Evolutionary conservation across 2,888 invertebrate genomes (phyloP), one percentile per base, ranked within the genome.

Genomic region (Pantelozetes paolii): DNA sequence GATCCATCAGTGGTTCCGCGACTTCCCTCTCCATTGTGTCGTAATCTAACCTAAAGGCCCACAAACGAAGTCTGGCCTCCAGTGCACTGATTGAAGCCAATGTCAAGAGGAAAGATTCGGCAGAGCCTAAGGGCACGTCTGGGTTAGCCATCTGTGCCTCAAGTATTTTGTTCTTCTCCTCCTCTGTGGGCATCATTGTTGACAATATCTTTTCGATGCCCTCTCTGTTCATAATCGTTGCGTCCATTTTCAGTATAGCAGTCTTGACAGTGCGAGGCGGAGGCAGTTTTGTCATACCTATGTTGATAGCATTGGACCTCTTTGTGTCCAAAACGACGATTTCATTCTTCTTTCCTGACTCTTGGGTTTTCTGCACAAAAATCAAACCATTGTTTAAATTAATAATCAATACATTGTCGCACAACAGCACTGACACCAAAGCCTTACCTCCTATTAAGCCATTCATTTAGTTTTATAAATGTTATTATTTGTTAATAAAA

Each of bases 221-320:
- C 84, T 99, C 99, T 79, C 96, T 87, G 79, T 96, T 99, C 84
- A 99, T 92, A 67, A 99, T 94, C 0, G 96, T 93, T 1, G 93
- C 92, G 82, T 99, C 99, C 96, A 99, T 99, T 85, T 99, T 99
- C 82, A 99, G 85, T 77, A 96, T 94, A 32, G 98, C 99, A n/a
- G 96, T 92, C 82, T 98, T 98, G 77, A 99, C 99, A 9, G 97
- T 94, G 77, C 96, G 88, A 0, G 97, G 94, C 0, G 97, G 97
- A 1, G 99, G 99, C 77, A 99, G 85, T 82, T 97, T 98, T 28
- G 98, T 99, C 90, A 99, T 92, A 20, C 97, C 97, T 80, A 99
- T 99, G 82, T 99, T 99, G 79, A 99, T 99, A 57, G 96, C 97
- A 83, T 99, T 99, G 9, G 99, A 99, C 77, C 99, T 87, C 82